phyloP scores from a whole-genome alignment of 2,113 vertebrate species.

The Mastomys natalensis region DNA sequence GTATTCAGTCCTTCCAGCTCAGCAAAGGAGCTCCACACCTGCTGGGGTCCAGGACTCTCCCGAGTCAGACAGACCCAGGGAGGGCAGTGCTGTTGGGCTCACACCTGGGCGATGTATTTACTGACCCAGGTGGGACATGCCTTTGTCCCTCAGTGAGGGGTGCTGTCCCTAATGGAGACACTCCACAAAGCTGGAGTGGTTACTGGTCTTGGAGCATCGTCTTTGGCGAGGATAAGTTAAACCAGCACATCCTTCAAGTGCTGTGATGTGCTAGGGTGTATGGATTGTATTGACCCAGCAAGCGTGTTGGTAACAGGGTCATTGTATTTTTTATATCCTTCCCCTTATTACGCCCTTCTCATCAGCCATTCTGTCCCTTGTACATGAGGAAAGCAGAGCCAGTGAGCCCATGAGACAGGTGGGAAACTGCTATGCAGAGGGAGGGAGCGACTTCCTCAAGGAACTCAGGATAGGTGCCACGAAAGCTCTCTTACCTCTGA shows the following conservation, averaged over 20 bases:
- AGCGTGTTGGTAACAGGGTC: not conserved
- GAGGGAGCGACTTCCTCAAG: not conserved
- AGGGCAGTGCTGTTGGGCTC: not conserved
- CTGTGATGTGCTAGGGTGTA: fast-evolving
- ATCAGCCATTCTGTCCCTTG: not conserved
- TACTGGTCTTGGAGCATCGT: not conserved
- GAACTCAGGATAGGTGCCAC: not conserved
- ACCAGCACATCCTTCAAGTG: too few relatives aligned
- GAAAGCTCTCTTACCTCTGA: not conserved
- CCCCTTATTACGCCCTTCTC: not conserved
- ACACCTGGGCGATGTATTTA: not conserved
- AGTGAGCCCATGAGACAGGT: not conserved
- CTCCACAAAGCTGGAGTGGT: not conserved
- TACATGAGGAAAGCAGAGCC: not conserved
- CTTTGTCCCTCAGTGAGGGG: not conserved
- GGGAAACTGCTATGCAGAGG: not conserved
- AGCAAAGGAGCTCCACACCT: not conserved
- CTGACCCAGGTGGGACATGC: not conserved
- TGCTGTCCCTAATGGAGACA: not conserved
- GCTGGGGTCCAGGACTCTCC: not conserved
- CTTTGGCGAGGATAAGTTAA: not conserved
- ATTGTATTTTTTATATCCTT: not conserved
- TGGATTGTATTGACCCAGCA: too few relatives aligned
- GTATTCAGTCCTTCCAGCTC: not conserved
- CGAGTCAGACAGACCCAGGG: not conserved